Percentiles rank a stretch among this genome's conserved stretches.
Conservation (phyloP, 2,888 invertebrate genomes). For the Hydriomena furcata region DNA sequence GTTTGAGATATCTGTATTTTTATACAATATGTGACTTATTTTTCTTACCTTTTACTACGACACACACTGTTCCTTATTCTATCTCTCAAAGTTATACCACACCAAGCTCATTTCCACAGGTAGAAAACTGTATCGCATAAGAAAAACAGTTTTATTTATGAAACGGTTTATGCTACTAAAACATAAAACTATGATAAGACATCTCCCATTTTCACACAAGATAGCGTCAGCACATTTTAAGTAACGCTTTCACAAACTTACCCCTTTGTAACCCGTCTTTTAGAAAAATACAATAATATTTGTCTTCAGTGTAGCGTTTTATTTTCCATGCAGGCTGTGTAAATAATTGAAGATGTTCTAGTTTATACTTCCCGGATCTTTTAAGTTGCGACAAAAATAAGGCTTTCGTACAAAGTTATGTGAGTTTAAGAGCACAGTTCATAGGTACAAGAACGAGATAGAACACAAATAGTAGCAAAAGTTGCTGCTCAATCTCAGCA, state of each 20-base stretch:
- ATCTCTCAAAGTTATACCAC: too few relatives aligned
- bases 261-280: constrained; percentile 26
- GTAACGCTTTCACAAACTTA: constrained; percentile 17
- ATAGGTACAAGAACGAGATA: too few relatives aligned
- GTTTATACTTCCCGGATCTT: background rate
- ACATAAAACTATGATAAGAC: constrained; percentile 7
- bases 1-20: constrained; percentile 13
- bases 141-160: constrained; percentile 5
- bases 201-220: constrained; percentile 4
- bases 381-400: too few relatives aligned
- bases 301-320: constrained; percentile 15
- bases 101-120: too few relatives aligned
- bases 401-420: too few relatives aligned
- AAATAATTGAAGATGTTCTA: constrained; percentile 8
- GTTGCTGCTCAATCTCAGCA: background rate
- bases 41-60: too few relatives aligned
- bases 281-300: constrained; percentile 33
- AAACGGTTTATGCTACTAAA: too few relatives aligned
- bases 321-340: constrained; percentile 8
- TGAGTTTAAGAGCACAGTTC: too few relatives aligned
- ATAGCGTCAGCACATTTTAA: background rate
- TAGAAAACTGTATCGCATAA: too few relatives aligned
- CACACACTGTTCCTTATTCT: too few relatives aligned
- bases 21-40: background rate
- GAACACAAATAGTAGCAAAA: too few relatives aligned